These are phyloP conservation scores for Beaufortia kweichowensis DNA, from an alignment of 2,113 vertebrate species.

Conservation along the genomic window DNA sequence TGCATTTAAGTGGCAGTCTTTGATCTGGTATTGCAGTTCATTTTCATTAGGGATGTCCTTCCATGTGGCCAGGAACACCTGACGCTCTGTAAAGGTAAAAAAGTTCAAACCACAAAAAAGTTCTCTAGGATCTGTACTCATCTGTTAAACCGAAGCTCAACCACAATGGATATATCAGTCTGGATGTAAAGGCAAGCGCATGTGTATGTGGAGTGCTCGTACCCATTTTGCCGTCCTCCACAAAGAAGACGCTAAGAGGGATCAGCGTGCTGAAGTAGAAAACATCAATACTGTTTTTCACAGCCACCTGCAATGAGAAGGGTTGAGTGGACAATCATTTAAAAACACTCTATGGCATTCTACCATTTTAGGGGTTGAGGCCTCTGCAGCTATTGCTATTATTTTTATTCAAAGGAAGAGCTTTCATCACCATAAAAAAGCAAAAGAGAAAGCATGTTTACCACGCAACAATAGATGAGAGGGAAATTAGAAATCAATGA, in stretches of 20 bases:
- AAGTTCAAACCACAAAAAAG: not conserved
- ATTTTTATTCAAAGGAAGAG: too few relatives aligned
- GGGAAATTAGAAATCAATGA: not conserved
- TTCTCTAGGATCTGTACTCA: not conserved
- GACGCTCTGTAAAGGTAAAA: conserved; percentile 79
- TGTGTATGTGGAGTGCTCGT: conserved; percentile 42
- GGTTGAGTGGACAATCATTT: conserved; percentile 5
- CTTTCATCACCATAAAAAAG: not conserved
- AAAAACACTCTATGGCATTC: not conserved
- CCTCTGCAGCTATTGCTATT: not conserved
- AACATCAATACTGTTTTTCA: conserved; percentile 99
- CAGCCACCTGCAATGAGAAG: conserved; percentile 85
- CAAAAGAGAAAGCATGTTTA: not conserved
- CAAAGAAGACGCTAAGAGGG: conserved; percentile 95
- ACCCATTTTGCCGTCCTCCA: conserved; percentile 99
- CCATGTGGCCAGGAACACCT: conserved; percentile 98
- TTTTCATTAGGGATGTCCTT: conserved; percentile 99
- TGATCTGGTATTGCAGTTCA: conserved; percentile 98
- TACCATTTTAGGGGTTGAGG: not conserved
- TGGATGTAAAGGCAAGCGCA: not conserved
- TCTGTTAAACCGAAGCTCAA: not conserved
- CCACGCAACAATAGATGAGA: not conserved
- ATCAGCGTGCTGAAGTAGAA: conserved; percentile 99
- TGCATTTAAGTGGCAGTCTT: conserved; percentile 96
- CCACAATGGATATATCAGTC: not conserved